Base-by-base conservation (phyloP, 30 jellyfish, hydroid and myxozoan genomes). In the Aurelia coerulea region DNA sequence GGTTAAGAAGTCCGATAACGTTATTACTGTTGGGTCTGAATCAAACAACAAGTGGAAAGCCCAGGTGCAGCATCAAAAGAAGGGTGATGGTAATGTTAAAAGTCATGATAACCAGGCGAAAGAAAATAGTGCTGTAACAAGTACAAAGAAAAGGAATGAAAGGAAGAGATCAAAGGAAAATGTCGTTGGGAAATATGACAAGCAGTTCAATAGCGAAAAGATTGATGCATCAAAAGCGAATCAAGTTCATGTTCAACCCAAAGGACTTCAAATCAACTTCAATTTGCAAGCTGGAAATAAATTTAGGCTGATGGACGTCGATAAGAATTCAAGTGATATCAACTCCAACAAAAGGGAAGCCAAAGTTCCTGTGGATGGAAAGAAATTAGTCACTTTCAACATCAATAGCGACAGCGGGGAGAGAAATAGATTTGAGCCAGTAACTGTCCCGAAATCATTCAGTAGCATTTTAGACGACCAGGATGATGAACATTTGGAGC, bases 201-300 rank as follows among this genome's bases (percentile, higher is more conserved):
- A 78, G 62, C 78, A 73, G 68, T 54, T 2, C 2, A 63, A 63
- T 31, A 13, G 19, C 5, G 88, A 84, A 3, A 37, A 78, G 31
- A 68, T 32, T 23, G 81, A 68, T 12, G 62, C 42, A 2, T 23
- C 59, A 8, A 74, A 63, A 31, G 64, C 49, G 74, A 62, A 68
- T 49, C 64, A 69, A 18, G 96, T 70, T 77, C 60, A 53, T 23
- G 88, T 84, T 33, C 93, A 84, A 37, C 93, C 93, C 2, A 84
- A 84, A 52, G 93, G 93, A 34, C 39, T 84, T 65, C 93, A 74
- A 35, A 65, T 84, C 78, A 84, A 78, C 39, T 84, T 84, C 76
- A 84, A 64, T 32, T 67, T 84, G 80, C 93, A 84, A 65, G 78
- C 88, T 17, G 84, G 87, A n/a, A 84, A 84, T 78, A 84, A 84